Percentiles rank a stretch among this genome's conserved stretches.
Evolutionary conservation across 37 sponge, comb jelly and placozoan genomes (phyloP).

Genomic region (Crambe crambe): DNA sequence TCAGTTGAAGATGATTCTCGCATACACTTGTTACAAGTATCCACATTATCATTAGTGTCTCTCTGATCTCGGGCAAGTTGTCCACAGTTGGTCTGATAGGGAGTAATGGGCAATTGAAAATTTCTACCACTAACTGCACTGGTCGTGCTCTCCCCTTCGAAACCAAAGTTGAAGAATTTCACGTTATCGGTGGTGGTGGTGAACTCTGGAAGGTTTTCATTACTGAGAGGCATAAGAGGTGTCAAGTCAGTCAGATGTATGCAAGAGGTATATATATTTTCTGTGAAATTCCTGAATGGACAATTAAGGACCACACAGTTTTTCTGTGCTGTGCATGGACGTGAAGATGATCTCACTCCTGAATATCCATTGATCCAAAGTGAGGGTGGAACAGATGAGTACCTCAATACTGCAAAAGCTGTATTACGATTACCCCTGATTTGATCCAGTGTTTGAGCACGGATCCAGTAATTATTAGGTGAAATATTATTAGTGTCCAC

Average conservation of each 20-base stretch:
- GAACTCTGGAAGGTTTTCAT: background rate
- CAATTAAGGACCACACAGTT: conserved; percentile 66
- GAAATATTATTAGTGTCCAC: conserved; percentile 28
- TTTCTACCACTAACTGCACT: conserved; percentile 44
- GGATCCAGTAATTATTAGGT: conserved; percentile 38
- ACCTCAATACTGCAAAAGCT: conserved; percentile 47
- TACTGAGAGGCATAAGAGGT: background rate
- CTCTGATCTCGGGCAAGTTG: background rate
- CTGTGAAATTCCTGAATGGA: conserved; percentile 46
- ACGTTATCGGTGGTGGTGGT: background rate
- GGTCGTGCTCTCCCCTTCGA: conserved; percentile 18
- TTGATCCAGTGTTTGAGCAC: conserved; percentile 66
- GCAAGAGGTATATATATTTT: conserved; percentile 47
- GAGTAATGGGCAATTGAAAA: conserved; percentile 20
- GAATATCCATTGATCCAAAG: background rate
- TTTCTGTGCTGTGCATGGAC: background rate
- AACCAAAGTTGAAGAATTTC: conserved; percentile 54
- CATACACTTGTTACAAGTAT: background rate
- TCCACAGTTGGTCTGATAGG: conserved; percentile 16
- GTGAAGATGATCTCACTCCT: background rate
- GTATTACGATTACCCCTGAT: background rate
- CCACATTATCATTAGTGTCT: no score
- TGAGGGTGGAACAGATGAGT: background rate
- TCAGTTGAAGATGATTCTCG: background rate
- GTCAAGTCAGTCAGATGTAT: conserved; percentile 21